Evolutionary conservation across 2,113 vertebrate species (phyloP).

Genomic region (Murina feae): DNA sequence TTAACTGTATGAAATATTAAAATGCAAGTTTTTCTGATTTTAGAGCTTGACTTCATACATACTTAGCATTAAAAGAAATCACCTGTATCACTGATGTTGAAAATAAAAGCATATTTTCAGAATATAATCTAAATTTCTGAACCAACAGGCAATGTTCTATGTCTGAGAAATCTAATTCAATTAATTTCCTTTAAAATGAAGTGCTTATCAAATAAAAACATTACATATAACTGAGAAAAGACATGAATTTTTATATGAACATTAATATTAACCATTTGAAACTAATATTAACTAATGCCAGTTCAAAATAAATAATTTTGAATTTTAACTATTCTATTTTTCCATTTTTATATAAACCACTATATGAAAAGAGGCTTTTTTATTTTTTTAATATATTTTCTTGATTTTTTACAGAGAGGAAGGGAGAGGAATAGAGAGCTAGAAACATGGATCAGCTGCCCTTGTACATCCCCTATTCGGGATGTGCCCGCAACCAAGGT

Average conservation of each 20-base stretch:
- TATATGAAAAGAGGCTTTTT: slow-evolving; percentile 14
- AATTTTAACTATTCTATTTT: slow-evolving; percentile 20
- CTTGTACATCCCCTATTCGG: no score
- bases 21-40: neutral
- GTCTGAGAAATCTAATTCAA: neutral
- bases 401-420: no score
- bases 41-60: neutral
- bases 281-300: slow-evolving; percentile 28
- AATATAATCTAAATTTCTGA: neutral
- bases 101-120: neutral
- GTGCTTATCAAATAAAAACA: neutral
- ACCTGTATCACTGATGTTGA: neutral
- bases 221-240: neutral
- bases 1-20: neutral
- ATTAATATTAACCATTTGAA: slow-evolving; percentile 21
- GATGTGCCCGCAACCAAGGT: no score
- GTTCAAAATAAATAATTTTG: slow-evolving; percentile 26
- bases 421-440: no score
- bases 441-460: no score
- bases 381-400: no score
- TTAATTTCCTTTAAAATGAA: slow-evolving; percentile 16
- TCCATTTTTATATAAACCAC: neutral
- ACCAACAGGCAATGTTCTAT: neutral
- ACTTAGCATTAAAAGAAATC: neutral
- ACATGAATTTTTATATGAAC: neutral